Evolutionary conservation across 2,888 invertebrate genomes (phyloP), one percentile per base, ranked within the genome.

Genomic region (Lypha dubia): DNA sequence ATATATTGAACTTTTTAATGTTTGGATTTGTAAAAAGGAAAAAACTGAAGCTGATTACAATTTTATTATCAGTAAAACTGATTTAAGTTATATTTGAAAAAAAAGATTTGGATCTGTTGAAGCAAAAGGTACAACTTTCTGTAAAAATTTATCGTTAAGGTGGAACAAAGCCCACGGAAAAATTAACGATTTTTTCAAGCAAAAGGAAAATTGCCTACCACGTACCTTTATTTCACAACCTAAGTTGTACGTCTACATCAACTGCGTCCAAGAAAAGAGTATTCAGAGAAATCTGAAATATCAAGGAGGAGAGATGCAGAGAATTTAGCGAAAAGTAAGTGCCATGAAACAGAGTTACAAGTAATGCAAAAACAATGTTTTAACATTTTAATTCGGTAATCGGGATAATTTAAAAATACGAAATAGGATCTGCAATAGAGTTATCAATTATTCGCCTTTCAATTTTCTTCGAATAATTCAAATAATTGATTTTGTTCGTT

Each of bases 341-440:
- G 44, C 44, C 44, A 46, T 46, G 44, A 46, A 46, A 46, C 44
- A 46, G 44, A 46, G 44, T 46, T 46, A 46, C 44, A 17, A 46
- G 44, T 46, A 46, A n/a, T n/a, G n/a, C n/a, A n/a, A n/a, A n/a
- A n/a, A n/a, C n/a, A n/a, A n/a, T n/a, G n/a, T n/a, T n/a, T n/a
- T n/a, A n/a, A n/a, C n/a, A n/a, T n/a, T n/a, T n/a, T n/a, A n/a
- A n/a, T n/a, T n/a, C n/a, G n/a, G n/a, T n/a, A n/a, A n/a, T n/a
- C n/a, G n/a, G n/a, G n/a, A n/a, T n/a, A n/a, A n/a, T n/a, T n/a
- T n/a, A n/a, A n/a, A n/a, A n/a, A n/a, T n/a, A n/a, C n/a, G n/a
- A n/a, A n/a, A n/a, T n/a, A n/a, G n/a, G n/a, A n/a, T n/a, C n/a
- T n/a, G n/a, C n/a, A n/a, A n/a, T n/a, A n/a, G n/a, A n/a, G n/a